These are phyloP conservation scores for Pseudorhiza aurosa DNA, from an alignment of 30 jellyfish, hydroid and myxozoan species.

Conservation along the genomic window DNA sequence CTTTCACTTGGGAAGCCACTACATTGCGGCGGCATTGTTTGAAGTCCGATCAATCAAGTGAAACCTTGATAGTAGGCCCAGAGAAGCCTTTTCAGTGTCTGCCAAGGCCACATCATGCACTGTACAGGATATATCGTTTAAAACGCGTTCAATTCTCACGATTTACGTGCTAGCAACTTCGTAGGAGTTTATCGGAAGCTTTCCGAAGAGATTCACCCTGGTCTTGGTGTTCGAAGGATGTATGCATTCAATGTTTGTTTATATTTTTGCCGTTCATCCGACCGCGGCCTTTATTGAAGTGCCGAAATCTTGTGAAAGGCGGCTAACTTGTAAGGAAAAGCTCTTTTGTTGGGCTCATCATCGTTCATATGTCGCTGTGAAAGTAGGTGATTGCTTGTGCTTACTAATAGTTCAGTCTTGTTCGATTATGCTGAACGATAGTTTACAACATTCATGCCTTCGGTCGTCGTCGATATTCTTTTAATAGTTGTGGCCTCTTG, in stretches of 20 bases:
- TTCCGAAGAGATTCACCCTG: slow-evolving; percentile 26
- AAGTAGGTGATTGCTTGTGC: slow-evolving; percentile 64
- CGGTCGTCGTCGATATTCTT: neutral
- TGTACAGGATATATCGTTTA: neutral
- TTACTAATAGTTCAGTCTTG: slow-evolving; percentile 52
- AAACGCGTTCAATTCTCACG: neutral
- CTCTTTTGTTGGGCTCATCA: slow-evolving; percentile 81
- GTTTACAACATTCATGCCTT: slow-evolving; percentile 7
- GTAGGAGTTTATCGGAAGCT: slow-evolving; percentile 25
- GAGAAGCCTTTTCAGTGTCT: slow-evolving; percentile 56
- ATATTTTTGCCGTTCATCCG: slow-evolving; percentile 70
- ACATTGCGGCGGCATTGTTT: slow-evolving; percentile 91
- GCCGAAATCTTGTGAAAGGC: slow-evolving; percentile 85
- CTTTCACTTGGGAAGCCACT: slow-evolving; percentile 94
- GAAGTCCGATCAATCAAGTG: slow-evolving; percentile 80
- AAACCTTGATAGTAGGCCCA: slow-evolving; percentile 72
- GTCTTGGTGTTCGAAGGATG: slow-evolving; percentile 39
- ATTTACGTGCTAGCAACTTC: neutral
- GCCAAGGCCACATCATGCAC: slow-evolving; percentile 59
- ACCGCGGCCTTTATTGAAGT: slow-evolving; percentile 81
- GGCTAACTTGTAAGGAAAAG: slow-evolving; percentile 77
- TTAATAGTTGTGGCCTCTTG: slow-evolving; percentile 6
- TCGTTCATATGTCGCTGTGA: slow-evolving; percentile 80
- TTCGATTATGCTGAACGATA: slow-evolving; percentile 65
- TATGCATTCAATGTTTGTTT: slow-evolving; percentile 63